Evolutionary conservation across 2,797 vertebrate species (phyloP), one percentile per base, ranked within the genome.

Genomic region (Alca torda): DNA sequence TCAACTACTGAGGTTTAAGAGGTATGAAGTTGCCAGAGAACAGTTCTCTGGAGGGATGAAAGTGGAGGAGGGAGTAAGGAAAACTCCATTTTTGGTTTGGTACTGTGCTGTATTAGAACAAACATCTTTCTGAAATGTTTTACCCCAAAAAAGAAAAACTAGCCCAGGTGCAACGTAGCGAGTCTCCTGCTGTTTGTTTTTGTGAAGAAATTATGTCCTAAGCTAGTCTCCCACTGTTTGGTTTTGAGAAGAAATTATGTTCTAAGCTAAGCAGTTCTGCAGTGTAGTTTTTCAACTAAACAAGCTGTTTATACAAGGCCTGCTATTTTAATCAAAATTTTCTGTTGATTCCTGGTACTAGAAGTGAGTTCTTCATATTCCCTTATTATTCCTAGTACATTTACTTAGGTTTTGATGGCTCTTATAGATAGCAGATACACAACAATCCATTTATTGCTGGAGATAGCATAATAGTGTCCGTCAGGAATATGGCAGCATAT

Each of bases 401-500:
- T 12, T 43, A 11, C 5, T 30, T 63, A 23, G 19, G 1, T 56
- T 68, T 82, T 78, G 2, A 4, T 50, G 21, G 46, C 6, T 45
- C 8, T 21, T 70, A 9, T 0, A 31, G 9, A 8, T 0, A 31
- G 10, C 15, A 80, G 37, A 21, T 78, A 7, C 0, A 2, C 33
- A 9, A 37, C 19, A 39, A 57, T 65, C 13, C 10, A 33, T 2
- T 2, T 63, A 12, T 1, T 83, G 15, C 23, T 73, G 63, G 53
- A 72, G 41, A 25, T 35, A 19, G 16, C 6, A 3, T 80, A 70
- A 35, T 28, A 7, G 5, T 41, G 13, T 35, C 50, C 75, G 35
- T 79, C 12, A 69, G 43, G 61, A 72, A 13, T 30, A 30, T 21
- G 50, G 8, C 43, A n/a, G 39, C 11, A 2, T 64, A n/a, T 75